Base-by-base conservation (phyloP, 2,888 invertebrate genomes). In the Archips crataeganus region DNA sequence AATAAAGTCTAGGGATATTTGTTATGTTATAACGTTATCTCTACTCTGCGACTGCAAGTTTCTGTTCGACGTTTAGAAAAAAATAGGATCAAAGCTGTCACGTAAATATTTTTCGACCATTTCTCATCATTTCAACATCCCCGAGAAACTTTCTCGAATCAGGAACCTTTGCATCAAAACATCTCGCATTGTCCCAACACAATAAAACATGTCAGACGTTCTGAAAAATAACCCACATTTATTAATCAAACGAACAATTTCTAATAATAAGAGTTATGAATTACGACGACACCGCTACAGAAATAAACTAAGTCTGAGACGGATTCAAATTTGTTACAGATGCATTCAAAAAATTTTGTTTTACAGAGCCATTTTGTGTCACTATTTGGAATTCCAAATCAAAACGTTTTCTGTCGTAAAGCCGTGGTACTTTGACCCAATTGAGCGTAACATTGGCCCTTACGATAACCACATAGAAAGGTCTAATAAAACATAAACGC, bases 181-280 rank as follows among this genome's bases (percentile, higher is more conserved):
- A 63, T 49, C 34, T 70, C 15, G 13, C 47, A 54, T 65, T 54
- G 47, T 72, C 54, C 13, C 54, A 67, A 72, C 71, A 62, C 49
- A 73, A 72, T 72, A 72, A 72, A 67, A 62, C 23, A 66, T 9
- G 39, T 39, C 62, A 8, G 47, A 64, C 73, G 49, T 63, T 51
- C 39, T 60, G 34, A 64, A 60, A 49, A 63, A 73, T 69, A 60
- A 60, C 60, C 42, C 59, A 13, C 68, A 42, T 64, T 73, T 73
- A 59, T 68, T 59, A 59, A 63, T 69, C 63, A 63, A 73, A 63
- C 3, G 42, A 69, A 64, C 59, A 64, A 49, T 59, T 32, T 69
- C 57, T 64, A n/a, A 72, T 64, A 68, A 68, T 73, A 68, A 69
- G 63, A 57, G 42, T 49, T 63, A 69, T 64, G 64, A 60, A 73